Evolutionary conservation across 2,113 vertebrate species (phyloP).

Genomic region (Oncorhynchus keta): DNA sequence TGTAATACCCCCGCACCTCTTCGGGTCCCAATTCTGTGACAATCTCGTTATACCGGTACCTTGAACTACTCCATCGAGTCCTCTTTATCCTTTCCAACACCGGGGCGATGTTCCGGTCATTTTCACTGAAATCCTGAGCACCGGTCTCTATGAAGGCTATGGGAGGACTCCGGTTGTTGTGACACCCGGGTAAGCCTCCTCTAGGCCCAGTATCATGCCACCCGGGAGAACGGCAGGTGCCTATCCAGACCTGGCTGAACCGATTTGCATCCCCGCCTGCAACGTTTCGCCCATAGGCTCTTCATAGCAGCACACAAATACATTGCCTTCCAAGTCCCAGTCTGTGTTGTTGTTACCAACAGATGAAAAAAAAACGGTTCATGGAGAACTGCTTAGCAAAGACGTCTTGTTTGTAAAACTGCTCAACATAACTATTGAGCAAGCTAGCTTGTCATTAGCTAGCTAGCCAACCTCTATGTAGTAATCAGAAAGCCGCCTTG

Average conservation of each 20-base stretch:
- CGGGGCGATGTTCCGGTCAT: slow-evolving; percentile 65
- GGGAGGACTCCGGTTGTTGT: slow-evolving; percentile 27
- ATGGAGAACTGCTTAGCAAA: slow-evolving; percentile 46
- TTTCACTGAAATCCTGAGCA: slow-evolving; percentile 60
- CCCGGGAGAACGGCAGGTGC: slow-evolving; percentile 63
- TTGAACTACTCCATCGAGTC: slow-evolving; percentile 72
- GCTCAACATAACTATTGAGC: slow-evolving; percentile 57
- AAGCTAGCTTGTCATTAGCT: background rate
- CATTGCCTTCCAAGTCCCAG: slow-evolving; percentile 67
- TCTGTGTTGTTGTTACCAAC: slow-evolving; percentile 43
- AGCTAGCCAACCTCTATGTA: slow-evolving; percentile 18
- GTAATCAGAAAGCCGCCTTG: background rate
- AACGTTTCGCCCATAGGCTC: slow-evolving; percentile 63
- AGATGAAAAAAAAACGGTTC: slow-evolving; percentile 21
- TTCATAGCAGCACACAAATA: slow-evolving; percentile 67
- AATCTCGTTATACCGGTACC: slow-evolving; percentile 61
- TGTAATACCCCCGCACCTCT: slow-evolving; percentile 97
- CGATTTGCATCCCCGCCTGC: slow-evolving; percentile 63
- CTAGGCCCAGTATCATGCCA: slow-evolving; percentile 61
- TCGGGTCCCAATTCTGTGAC: slow-evolving; percentile 65
- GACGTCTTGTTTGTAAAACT: slow-evolving; percentile 62
- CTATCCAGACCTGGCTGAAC: slow-evolving; percentile 70
- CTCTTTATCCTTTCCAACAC: slow-evolving; percentile 77
- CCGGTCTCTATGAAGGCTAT: slow-evolving; percentile 39
- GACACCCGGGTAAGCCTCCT: slow-evolving; percentile 34